phyloP scores from a whole-genome alignment of 2,888 invertebrate genomes.

The Athalia circularis region DNA sequence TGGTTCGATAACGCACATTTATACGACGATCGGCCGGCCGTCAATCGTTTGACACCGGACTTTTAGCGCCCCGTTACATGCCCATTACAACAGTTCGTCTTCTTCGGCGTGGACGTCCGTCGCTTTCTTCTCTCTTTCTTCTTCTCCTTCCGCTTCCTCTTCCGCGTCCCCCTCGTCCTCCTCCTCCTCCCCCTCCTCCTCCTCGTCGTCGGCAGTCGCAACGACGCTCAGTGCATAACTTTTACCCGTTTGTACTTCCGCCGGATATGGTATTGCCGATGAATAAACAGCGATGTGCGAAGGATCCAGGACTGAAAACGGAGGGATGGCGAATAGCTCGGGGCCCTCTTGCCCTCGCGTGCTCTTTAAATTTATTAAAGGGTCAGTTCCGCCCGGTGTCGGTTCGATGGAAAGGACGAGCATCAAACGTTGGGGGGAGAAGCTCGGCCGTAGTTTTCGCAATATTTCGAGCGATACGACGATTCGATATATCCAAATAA shows the following conservation, averaged over 20 bases:
- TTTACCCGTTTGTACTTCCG: slow-evolving; percentile 6
- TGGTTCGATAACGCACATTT: too few species aligned
- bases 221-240: slow-evolving; percentile 26
- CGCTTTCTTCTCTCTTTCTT: background rate
- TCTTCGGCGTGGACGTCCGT: background rate
- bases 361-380: background rate
- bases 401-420: too few species aligned
- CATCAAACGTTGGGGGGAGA: too few species aligned
- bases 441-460: background rate
- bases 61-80: slow-evolving; percentile 74
- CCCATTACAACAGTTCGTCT: slow-evolving; percentile 57
- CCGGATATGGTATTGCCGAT: background rate
- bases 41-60: slow-evolving; percentile 69
- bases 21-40: slow-evolving; percentile 31
- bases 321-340: background rate
- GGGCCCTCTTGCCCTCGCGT: background rate
- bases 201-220: background rate
- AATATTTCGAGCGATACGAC: background rate
- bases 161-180: slow-evolving; percentile 17
- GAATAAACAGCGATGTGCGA: background rate
- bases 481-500: slow-evolving; percentile 13
- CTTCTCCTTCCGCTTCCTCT: background rate
- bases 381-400: too few species aligned
- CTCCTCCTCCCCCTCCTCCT: slow-evolving; percentile 18
- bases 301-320: slow-evolving; percentile 35